Conservation (phyloP, 2,888 invertebrate species). For the Dynastes tityus region DNA sequence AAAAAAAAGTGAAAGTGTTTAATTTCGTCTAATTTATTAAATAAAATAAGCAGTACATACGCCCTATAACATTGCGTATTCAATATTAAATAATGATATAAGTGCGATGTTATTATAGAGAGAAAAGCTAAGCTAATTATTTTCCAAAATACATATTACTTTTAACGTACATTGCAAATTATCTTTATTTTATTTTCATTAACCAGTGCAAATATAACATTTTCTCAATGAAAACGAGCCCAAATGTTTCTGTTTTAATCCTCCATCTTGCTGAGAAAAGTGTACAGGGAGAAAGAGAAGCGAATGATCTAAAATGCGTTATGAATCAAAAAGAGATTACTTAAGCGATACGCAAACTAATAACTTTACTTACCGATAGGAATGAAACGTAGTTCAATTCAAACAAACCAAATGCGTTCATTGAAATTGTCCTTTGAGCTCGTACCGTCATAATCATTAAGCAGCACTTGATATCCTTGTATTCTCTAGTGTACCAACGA, state of each 20-base stretch:
- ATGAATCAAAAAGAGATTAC: background rate
- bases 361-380: conserved; percentile 45
- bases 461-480: conserved; percentile 45
- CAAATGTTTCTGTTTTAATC: background rate
- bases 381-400: conserved; percentile 55
- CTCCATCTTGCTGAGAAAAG: background rate
- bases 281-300: conserved; percentile 3
- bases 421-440: conserved; percentile 45
- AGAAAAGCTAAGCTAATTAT: no score
- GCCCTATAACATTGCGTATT: no score
- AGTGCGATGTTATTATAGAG: no score
- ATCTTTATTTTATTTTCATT: no score
- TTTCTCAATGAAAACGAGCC: no score
- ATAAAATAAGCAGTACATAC: no score
- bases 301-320: background rate
- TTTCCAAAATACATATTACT: no score
- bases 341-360: background rate
- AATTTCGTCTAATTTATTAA: no score
- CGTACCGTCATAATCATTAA: conserved; percentile 49
- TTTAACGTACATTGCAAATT: no score
- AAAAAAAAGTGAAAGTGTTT: no score
- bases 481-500: conserved; percentile 48
- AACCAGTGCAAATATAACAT: no score
- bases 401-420: conserved; percentile 54
- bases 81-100: no score